Percentiles rank a stretch among this genome's conserved stretches.
These are phyloP conservation scores for Ctenomys sociabilis DNA, from an alignment of 2,113 vertebrate genomes.

Conservation along the genomic window DNA sequence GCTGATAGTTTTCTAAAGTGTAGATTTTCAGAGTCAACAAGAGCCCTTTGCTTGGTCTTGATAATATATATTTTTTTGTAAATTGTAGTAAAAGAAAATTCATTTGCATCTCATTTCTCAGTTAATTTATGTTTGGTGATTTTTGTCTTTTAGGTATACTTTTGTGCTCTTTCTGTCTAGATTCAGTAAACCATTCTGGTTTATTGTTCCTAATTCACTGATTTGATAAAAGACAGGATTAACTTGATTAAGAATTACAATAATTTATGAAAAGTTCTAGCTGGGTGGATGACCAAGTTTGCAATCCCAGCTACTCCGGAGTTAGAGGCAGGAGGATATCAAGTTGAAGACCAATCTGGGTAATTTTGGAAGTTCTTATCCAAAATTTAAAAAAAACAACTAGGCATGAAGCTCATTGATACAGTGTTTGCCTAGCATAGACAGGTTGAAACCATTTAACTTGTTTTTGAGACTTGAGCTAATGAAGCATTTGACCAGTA, in stretches of 20 bases:
- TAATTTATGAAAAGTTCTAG: not conserved
- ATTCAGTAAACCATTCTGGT: slow-evolving; percentile 3
- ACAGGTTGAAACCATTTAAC: not conserved
- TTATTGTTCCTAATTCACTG: slow-evolving; percentile 24
- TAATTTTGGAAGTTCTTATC: not conserved
- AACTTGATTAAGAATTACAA: slow-evolving; percentile 7
- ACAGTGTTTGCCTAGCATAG: not conserved
- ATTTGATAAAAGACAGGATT: slow-evolving; percentile 4
- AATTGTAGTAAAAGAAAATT: slow-evolving; percentile 48
- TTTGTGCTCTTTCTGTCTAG: slow-evolving; percentile 1
- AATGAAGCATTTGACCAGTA: not conserved
- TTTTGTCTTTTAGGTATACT: not conserved
- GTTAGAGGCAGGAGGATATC: not conserved
- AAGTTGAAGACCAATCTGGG: not conserved
- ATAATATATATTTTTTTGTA: not conserved
- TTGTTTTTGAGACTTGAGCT: not conserved
- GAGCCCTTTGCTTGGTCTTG: not conserved
- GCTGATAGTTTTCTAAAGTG: not conserved
- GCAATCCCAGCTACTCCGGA: not conserved
- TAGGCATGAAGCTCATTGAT: not conserved
- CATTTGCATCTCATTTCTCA: not conserved
- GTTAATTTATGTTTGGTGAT: not conserved
- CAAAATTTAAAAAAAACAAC: not conserved
- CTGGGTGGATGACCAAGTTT: not conserved
- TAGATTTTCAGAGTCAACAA: not conserved